These are phyloP conservation scores for Drosophila neotestacea DNA, from an alignment of 2,888 invertebrate genomes.

Conservation along the genomic window DNA sequence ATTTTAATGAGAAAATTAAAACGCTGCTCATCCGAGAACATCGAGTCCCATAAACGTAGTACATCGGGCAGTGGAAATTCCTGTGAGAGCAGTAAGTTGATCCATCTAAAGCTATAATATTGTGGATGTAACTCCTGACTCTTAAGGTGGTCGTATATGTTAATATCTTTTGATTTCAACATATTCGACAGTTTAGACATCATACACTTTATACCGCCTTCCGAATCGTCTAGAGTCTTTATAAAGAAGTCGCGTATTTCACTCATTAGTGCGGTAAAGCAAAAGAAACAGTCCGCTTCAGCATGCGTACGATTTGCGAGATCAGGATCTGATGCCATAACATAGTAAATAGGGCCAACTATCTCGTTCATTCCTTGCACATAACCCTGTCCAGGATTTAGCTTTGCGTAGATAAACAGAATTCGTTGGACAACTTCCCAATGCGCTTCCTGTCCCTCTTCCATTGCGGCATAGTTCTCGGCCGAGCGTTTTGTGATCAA, in stretches of 20 bases:
- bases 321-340: slow-evolving; percentile 96
- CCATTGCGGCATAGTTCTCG: slow-evolving; percentile 93
- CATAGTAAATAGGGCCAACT: slow-evolving; percentile 98
- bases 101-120: slow-evolving; percentile 98
- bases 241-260: slow-evolving; percentile 99
- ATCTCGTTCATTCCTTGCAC: slow-evolving; percentile 99
- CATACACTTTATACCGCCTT: slow-evolving; percentile 95
- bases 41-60: slow-evolving; percentile 97
- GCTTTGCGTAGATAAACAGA: slow-evolving; percentile 98
- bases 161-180: slow-evolving; percentile 91
- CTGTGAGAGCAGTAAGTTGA: slow-evolving; percentile 97
- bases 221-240: slow-evolving; percentile 96
- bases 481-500: slow-evolving; percentile 91
- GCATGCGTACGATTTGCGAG: slow-evolving; percentile 93
- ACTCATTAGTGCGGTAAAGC: slow-evolving; percentile 98
- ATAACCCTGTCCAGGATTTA: slow-evolving; percentile 98
- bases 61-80: slow-evolving; percentile 99
- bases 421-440: slow-evolving; percentile 99
- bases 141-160: slow-evolving; percentile 91
- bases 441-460: slow-evolving; percentile 97
- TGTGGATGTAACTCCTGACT: slow-evolving; percentile 96
- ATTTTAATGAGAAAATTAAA: slow-evolving; percentile 96
- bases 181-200: slow-evolving; percentile 93
- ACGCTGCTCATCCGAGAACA: slow-evolving; percentile 95
- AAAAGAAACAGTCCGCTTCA: slow-evolving; percentile 99